Evolutionary conservation across 1,140 invertebrate genomes (phyloP).

Genomic region (Drosophila funebris): DNA sequence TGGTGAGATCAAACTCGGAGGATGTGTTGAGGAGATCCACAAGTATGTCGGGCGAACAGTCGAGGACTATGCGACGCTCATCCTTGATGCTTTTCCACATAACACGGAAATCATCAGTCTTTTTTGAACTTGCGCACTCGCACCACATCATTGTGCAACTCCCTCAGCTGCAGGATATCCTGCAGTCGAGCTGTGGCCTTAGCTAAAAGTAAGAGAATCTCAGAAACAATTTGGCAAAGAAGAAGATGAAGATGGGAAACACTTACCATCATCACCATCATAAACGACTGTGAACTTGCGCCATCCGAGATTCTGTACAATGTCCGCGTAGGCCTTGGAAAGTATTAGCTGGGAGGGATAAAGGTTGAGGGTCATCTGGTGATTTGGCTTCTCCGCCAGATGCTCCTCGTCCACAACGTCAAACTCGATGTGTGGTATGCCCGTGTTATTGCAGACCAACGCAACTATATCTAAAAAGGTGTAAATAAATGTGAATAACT

Average conservation of each 20-base stretch:
- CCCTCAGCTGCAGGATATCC: slow-evolving; percentile 71
- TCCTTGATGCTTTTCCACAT: slow-evolving; percentile 89
- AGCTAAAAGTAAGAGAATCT: slow-evolving; percentile 1
- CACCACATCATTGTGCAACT: slow-evolving; percentile 72
- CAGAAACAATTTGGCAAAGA: not conserved
- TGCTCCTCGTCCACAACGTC: slow-evolving; percentile 86
- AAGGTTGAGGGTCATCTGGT: slow-evolving; percentile 86
- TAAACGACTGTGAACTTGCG: slow-evolving; percentile 92
- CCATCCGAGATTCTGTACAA: slow-evolving; percentile 91
- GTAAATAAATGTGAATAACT: no score
- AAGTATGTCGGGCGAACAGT: slow-evolving; percentile 87
- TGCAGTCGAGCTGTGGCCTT: slow-evolving; percentile 63
- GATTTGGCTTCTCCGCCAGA: slow-evolving; percentile 83
- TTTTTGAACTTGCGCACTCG: slow-evolving; percentile 86
- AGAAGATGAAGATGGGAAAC: no score
- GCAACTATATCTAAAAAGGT: slow-evolving; percentile 84
- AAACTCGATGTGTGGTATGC: slow-evolving; percentile 87
- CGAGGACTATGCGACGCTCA: slow-evolving; percentile 89
- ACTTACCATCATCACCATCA: slow-evolving; percentile 88
- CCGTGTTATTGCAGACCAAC: slow-evolving; percentile 88
- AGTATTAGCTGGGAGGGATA: slow-evolving; percentile 89
- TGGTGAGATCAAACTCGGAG: slow-evolving; percentile 52
- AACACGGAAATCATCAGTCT: slow-evolving; percentile 83
- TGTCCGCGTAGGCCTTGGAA: slow-evolving; percentile 89
- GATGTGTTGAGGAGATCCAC: slow-evolving; percentile 84